Conservation (phyloP, 2,113 vertebrate genomes). For the Rhinogobius similis region DNA sequence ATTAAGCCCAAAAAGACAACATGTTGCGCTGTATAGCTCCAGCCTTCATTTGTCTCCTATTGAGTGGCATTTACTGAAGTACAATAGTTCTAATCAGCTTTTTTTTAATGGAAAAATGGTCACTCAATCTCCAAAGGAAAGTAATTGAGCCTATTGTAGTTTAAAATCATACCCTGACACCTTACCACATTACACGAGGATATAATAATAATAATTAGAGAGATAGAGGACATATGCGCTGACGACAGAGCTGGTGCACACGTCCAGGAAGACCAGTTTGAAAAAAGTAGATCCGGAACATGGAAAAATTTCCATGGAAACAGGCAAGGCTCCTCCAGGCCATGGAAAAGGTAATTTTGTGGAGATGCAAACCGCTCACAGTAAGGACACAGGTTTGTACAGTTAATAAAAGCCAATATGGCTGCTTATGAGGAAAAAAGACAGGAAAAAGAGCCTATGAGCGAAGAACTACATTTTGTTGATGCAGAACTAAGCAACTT, state of each 20-base stretch:
- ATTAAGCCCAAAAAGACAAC: no score
- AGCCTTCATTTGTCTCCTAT: not conserved
- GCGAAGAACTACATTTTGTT: no score
- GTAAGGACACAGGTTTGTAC: no score
- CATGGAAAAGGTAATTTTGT: no score
- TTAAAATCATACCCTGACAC: not conserved
- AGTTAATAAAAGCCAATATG: no score
- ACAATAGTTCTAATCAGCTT: slow-evolving; percentile 2
- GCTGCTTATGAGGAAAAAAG: no score
- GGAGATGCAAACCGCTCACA: no score
- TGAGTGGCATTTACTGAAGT: not conserved
- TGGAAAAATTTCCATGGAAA: no score
- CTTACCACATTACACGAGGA: not conserved
- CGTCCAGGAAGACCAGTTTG: not conserved
- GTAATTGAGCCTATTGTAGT: slow-evolving; percentile 4
- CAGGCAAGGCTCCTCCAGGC: no score
- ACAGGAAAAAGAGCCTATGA: no score
- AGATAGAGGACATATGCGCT: not conserved
- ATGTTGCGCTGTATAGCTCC: not conserved
- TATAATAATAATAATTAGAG: not conserved
- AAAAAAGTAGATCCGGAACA: not conserved
- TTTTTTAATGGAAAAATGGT: not conserved
- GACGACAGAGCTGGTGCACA: not conserved
- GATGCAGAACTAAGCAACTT: no score
- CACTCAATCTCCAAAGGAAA: not conserved